phyloP scores from a whole-genome alignment of 2,888 invertebrate genomes.

The Agapostemon virescens region DNA sequence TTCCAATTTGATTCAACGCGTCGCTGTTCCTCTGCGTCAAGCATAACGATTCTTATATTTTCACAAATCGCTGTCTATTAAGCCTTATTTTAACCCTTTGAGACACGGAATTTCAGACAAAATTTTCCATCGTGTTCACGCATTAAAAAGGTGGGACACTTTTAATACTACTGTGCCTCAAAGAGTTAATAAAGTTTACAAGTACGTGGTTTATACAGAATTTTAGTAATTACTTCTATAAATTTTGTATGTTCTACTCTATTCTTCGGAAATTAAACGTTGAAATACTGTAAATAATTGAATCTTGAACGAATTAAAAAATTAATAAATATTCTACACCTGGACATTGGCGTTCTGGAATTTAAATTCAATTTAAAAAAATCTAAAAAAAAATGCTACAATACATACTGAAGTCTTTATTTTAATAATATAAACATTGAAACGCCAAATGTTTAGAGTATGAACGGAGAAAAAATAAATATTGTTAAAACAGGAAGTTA shows the following conservation, averaged over 20 bases:
- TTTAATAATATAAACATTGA: too few relatives aligned
- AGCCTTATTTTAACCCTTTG: not conserved
- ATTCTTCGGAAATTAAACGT: not conserved
- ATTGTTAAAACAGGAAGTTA: too few relatives aligned
- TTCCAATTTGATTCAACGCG: conserved; percentile 27
- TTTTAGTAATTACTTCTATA: not conserved
- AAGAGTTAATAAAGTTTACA: not conserved
- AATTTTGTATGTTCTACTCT: not conserved
- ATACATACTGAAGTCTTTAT: too few relatives aligned
- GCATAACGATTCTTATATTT: not conserved
- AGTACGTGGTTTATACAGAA: not conserved
- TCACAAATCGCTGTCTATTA: not conserved
- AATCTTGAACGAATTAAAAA: too few relatives aligned
- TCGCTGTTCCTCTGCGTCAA: not conserved
- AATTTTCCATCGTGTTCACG: too few relatives aligned
- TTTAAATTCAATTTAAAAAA: not conserved
- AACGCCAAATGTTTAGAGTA: too few relatives aligned
- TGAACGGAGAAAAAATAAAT: too few relatives aligned
- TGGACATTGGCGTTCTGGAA: not conserved
- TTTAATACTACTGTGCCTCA: too few relatives aligned
- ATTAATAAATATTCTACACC: not conserved
- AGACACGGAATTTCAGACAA: too few relatives aligned
- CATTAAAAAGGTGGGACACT: too few relatives aligned
- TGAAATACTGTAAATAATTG: not conserved
- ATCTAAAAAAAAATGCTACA: too few relatives aligned